Evolutionary conservation across 2,113 vertebrate species (phyloP), one percentile per base, ranked within the genome.

Genomic region (Monopterus albus): DNA sequence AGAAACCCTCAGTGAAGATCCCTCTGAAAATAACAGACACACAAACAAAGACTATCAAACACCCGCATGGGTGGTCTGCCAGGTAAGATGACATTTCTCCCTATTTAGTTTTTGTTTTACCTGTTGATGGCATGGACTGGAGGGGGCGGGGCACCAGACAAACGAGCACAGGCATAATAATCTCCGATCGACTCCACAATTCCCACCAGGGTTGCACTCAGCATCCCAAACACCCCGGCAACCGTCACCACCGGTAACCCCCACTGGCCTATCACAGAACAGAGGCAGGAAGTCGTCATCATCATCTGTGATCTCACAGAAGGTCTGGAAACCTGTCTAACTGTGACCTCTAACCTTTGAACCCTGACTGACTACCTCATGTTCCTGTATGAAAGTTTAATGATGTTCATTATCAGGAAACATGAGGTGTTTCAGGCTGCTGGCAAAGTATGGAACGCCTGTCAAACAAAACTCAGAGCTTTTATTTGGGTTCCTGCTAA

Each of bases 101-200:
- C 12, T 7, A 13, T 46, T 39, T 2, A 29, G 5, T 15, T 59
- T 7, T 25, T 26, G 46, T 63, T 56, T 82, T 39, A 98, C 97
- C 98, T 96, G 90, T 99, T 99, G 79, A 99, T 98, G 66, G 97
- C 97, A 0, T 99, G 98, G 45, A 98, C 89, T 0, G 97, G 98
- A 70, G 98, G 97, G 0, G 96, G 91, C 0, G 95, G 91, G 1
- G 97, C 96, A 31, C 97, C 98, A 0, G 96, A 94, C 62, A 99
- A 93, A 31, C 97, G 94, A 29, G 98, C 98, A 9, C 98, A 99
- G 5, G 97, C 96, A 8, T 99, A 98, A 72, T 99, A 99, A 81
- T 99, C 97, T 7, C 98, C 98, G 0, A 99, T 97, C 13, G 98
- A 99, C 85, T 99, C 98, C 1, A 99, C 92, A 36, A 98, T 98